These are phyloP conservation scores for Sitophilus oryzae DNA, from an alignment of 1,140 invertebrate genomes.

Conservation along the genomic window DNA sequence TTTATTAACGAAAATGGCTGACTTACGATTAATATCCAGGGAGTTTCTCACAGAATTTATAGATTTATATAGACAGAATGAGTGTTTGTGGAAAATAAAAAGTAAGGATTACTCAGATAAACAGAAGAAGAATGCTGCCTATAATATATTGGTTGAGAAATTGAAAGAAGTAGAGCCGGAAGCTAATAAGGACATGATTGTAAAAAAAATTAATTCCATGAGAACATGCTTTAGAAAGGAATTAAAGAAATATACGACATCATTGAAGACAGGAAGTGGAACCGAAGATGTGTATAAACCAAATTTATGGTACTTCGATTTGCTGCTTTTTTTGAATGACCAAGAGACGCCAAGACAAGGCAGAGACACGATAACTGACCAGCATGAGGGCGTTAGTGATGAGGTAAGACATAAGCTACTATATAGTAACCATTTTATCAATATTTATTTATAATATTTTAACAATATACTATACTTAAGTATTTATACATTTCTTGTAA, in stretches of 20 bases:
- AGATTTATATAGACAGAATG: not conserved
- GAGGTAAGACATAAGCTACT: not conserved
- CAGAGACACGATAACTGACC: not conserved
- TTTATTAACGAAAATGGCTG: no score
- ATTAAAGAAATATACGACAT: not conserved
- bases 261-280: not conserved
- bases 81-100: not conserved
- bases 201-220: not conserved
- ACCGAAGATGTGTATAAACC: constrained; percentile 15
- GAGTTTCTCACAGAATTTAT: no score
- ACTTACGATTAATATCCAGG: no score
- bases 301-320: constrained; percentile 9
- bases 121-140: not conserved
- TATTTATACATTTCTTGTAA: not conserved
- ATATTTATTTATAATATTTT: not conserved
- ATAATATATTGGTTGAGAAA: not conserved
- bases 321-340: not conserved
- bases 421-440: not conserved
- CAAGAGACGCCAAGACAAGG: not conserved
- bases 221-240: not conserved
- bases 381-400: not conserved
- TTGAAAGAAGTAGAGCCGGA: not conserved
- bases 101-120: not conserved
- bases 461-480: not conserved
- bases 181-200: not conserved